Base-by-base conservation (phyloP, 2,888 invertebrate species). In the Leuctra nigra region DNA sequence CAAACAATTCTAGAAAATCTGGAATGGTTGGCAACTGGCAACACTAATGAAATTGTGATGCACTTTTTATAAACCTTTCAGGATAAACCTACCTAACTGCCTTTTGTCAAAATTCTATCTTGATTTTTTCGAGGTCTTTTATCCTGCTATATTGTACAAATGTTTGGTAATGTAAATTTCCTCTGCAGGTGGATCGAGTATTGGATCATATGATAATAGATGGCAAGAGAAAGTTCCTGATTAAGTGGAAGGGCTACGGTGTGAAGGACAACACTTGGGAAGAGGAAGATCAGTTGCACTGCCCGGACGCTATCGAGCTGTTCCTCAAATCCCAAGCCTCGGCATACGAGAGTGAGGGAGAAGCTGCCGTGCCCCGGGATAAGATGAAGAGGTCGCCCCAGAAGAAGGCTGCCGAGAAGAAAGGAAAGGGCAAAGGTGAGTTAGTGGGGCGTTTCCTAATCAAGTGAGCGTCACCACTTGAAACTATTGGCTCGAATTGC, bases 241-340 rank as follows among this genome's bases (percentile, higher is more conserved):
- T 89, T 38, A 79, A 86, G 63, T 89, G 89, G 89, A 87, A 87
- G 67, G 87, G 87, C 0, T 88, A 86, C 63, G 75, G 75, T 56
- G 77, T 80, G 48, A 80, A 81, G 39, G 77, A 77, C 61, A 87
- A 89, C 66, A 84, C 86, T 0, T 89, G 89, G 89, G 87, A 87
- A 67, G 81, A 84, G 4, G 85, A 83, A 63, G 76, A 79, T 38
- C 84, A 84, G 7, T 68, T 89, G 0, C 83, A 81, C 56, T 89
- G 89, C 67, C 77, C 81, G 1, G 82, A 84, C 33, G 68, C 87
- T 35, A 82, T 90, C 13, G 77, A 76, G 11, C 75, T 77, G 55
- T 84, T 74, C 58, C 54, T 72, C 9, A 58, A 63, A 1, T 18
- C 33, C n/a, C n/a, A n/a, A n/a, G n/a, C n/a, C n/a, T n/a, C n/a